Conservation (phyloP, 2,113 vertebrate species). For the Zingel zingel region DNA sequence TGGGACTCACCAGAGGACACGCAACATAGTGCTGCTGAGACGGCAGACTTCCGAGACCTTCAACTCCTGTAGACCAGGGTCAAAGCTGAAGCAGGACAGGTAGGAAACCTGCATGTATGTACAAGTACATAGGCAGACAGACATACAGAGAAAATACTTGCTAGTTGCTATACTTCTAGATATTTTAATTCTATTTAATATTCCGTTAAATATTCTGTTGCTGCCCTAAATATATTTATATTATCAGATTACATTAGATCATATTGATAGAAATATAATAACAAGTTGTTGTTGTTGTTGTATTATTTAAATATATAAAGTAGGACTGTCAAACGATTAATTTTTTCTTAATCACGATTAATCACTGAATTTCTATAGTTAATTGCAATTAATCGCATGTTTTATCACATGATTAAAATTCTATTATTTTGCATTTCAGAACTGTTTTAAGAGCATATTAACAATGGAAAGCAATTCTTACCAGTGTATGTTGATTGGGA, state of each 20-base stretch:
- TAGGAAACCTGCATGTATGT: conserved; percentile 54
- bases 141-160: neutral
- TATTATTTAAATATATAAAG: neutral
- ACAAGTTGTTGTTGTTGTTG: neutral
- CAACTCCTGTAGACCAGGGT: conserved; percentile 40
- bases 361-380: too few relatives aligned
- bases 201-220: too few relatives aligned
- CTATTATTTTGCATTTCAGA: too few relatives aligned
- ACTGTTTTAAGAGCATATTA: too few relatives aligned
- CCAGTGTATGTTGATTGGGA: too few relatives aligned
- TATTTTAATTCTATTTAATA: neutral
- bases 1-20: conserved; percentile 67
- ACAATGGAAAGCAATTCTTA: too few relatives aligned
- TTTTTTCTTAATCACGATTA: too few relatives aligned
- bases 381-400: too few relatives aligned
- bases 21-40: conserved; percentile 48
- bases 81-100: conserved; percentile 67
- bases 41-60: conserved; percentile 38
- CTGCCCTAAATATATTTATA: neutral
- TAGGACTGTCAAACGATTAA: too few relatives aligned
- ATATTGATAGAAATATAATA: neutral
- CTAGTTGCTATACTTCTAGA: neutral
- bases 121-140: neutral
- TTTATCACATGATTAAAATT: too few relatives aligned
- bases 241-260: neutral